Percentiles rank a stretch among this genome's conserved stretches.
Conservation (phyloP, 2,797 vertebrate species). For the Bradypus variegatus region DNA sequence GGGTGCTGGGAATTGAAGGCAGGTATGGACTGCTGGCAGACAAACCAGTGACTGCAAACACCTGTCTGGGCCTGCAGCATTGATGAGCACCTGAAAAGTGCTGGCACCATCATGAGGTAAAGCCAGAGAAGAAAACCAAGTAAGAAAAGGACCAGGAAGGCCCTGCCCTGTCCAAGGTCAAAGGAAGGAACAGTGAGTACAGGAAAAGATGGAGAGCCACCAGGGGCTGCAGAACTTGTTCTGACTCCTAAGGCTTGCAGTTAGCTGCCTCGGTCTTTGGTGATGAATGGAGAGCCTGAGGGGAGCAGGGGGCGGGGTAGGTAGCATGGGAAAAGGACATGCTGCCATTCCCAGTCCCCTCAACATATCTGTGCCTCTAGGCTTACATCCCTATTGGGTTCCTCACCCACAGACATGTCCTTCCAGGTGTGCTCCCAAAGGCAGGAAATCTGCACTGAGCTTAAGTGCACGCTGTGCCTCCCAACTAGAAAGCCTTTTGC, state of each 20-base stretch:
- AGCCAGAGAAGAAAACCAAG: slow-evolving; percentile 8
- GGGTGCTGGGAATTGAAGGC: background rate
- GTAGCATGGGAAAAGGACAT: background rate
- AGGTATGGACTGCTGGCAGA: background rate
- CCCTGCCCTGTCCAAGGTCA: background rate
- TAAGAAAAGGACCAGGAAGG: background rate
- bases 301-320: too few relatives aligned
- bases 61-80: background rate
- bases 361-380: background rate
- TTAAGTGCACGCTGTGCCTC: background rate
- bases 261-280: background rate
- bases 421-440: background rate
- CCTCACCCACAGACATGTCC: background rate
- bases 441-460: background rate
- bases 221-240: background rate
- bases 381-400: background rate
- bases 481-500: background rate
- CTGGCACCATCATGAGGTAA: background rate
- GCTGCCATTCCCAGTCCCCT: background rate
- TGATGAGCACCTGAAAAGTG: background rate
- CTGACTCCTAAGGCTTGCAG: background rate
- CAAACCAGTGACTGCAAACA: background rate
- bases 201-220: background rate
- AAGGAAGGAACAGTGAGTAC: background rate
- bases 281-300: background rate